Conservation (phyloP, 2,113 vertebrate genomes). For the Thunnus maccoyii region DNA sequence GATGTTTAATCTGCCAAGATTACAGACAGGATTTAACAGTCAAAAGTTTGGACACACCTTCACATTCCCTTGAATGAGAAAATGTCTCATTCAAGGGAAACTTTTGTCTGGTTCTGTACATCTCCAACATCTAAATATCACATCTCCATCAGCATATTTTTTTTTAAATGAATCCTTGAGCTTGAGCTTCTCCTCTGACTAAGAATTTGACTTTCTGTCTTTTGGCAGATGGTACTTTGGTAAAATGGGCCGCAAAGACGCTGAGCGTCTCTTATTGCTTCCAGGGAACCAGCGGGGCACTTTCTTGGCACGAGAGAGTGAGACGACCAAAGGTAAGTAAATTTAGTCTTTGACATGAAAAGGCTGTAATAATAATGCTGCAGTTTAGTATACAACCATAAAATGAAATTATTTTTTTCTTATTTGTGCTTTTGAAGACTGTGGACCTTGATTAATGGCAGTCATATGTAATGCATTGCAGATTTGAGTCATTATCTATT, state of each 20-base stretch:
- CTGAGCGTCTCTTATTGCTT: slow-evolving; percentile 94
- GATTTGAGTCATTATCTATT: not conserved
- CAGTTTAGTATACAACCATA: not conserved
- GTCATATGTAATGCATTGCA: not conserved
- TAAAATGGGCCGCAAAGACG: slow-evolving; percentile 99
- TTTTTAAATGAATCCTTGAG: not conserved
- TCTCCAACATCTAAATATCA: not conserved
- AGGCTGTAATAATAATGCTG: not conserved
- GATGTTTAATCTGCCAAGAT: not conserved
- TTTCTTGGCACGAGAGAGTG: slow-evolving; percentile 97
- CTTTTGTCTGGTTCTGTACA: no score
- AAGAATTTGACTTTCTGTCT: slow-evolving; percentile 36
- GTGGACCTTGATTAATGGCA: not conserved
- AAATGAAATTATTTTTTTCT: not conserved
- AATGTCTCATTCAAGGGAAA: no score
- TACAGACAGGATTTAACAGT: not conserved
- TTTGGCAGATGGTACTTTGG: slow-evolving; percentile 97
- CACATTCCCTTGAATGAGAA: no score
- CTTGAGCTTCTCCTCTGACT: slow-evolving; percentile 18
- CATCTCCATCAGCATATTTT: not conserved
- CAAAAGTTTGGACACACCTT: no score
- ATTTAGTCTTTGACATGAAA: not conserved
- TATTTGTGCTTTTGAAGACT: not conserved
- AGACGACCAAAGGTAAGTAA: slow-evolving; percentile 96
- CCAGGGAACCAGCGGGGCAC: slow-evolving; percentile 96